Conservation (phyloP, 2,113 vertebrate genomes). For the Trochalopteron elliotii region DNA sequence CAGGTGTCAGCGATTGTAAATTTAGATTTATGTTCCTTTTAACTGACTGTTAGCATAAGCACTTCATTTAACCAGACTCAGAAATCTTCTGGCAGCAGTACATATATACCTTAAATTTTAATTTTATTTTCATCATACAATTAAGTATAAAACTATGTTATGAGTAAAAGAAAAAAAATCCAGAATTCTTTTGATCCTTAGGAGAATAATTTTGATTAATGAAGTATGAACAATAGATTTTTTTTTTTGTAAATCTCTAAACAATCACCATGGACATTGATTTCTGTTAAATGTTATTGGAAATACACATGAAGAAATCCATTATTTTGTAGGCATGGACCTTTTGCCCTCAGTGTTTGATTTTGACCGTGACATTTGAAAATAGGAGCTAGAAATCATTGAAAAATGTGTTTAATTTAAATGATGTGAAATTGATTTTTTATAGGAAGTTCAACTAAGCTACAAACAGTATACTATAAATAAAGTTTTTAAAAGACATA, state of each 20-base stretch:
- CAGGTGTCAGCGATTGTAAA: not conserved
- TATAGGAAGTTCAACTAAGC: not conserved
- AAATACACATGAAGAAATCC: not conserved
- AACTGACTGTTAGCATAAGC: not conserved
- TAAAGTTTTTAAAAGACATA: not conserved
- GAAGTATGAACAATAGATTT: not conserved
- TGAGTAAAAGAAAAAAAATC: not conserved
- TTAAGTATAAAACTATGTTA: not conserved
- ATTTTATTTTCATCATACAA: not conserved
- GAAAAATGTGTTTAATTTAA: conserved; percentile 37
- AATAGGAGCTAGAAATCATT: not conserved
- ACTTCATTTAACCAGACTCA: not conserved
- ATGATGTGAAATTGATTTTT: conserved; percentile 16
- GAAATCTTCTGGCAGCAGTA: not conserved
- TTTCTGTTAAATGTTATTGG: conserved; percentile 10
- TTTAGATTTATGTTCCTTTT: conserved; percentile 35
- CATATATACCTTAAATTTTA: not conserved
- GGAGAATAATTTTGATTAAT: not conserved
- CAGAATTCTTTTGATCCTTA: not conserved
- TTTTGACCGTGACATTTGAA: conserved; percentile 33
- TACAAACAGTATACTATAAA: not conserved
- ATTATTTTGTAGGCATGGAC: not conserved
- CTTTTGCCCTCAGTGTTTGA: not conserved
- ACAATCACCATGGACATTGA: not conserved
- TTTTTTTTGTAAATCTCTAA: not conserved